Evolutionary conservation across 2,888 invertebrate genomes (phyloP).

Genomic region (Aethes cnicana): DNA sequence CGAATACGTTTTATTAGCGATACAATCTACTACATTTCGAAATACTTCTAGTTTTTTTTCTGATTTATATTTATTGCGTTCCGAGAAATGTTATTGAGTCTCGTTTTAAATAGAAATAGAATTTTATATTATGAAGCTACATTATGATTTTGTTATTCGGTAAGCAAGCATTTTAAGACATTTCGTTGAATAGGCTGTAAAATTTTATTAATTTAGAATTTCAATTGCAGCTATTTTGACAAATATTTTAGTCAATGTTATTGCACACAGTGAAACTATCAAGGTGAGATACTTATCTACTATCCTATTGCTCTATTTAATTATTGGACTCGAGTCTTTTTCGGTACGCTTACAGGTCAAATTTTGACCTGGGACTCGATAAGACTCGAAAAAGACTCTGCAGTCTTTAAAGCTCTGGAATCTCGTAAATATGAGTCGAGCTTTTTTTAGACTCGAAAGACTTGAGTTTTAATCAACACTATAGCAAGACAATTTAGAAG

Average conservation of each 20-base stretch:
- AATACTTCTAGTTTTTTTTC: slow-evolving; percentile 6
- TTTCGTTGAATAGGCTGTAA: no score
- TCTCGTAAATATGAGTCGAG: no score
- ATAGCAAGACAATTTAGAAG: no score
- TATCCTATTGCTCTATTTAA: no score
- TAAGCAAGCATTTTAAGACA: slow-evolving; percentile 43
- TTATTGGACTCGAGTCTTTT: no score
- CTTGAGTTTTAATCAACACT: no score
- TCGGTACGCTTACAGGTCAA: no score
- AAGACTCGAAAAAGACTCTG: no score
- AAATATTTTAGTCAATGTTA: slow-evolving; percentile 46
- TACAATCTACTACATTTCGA: slow-evolving; percentile 22
- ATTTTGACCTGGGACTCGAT: no score
- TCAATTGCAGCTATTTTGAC: slow-evolving; percentile 50
- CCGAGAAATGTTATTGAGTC: not conserved
- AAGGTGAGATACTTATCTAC: slow-evolving; percentile 51
- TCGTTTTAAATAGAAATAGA: not conserved
- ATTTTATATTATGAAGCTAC: slow-evolving; percentile 46
- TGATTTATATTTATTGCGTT: not conserved
- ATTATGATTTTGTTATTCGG: slow-evolving; percentile 58
- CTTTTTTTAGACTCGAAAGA: no score
- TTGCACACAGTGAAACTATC: slow-evolving; percentile 65
- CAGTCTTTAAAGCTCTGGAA: no score
- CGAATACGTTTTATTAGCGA: slow-evolving; percentile 10
- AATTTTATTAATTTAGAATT: not conserved